Percentiles rank a stretch among this genome's conserved stretches.
These are phyloP conservation scores for Strix uralensis DNA, from an alignment of 2,113 vertebrate species.

Conservation along the genomic window DNA sequence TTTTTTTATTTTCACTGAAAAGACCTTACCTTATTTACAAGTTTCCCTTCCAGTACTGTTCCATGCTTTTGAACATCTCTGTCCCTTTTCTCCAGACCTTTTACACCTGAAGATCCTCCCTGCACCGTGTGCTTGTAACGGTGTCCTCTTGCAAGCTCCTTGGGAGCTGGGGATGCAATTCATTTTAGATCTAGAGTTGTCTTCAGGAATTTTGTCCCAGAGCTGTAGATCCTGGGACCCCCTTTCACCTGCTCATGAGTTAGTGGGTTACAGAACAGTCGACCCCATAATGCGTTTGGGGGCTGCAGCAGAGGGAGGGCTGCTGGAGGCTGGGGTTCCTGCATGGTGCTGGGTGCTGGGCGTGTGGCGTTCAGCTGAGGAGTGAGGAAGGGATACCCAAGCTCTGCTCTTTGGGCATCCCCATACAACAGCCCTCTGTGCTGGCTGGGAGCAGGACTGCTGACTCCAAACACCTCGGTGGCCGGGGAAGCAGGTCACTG, in stretches of 20 bases:
- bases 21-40: not conserved
- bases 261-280: not conserved
- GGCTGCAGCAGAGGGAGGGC: not conserved
- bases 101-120: not conserved
- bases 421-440: accelerated
- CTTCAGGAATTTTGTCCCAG: not conserved
- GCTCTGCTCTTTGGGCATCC: not conserved
- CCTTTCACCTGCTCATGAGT: not conserved
- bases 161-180: not conserved
- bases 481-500: not conserved
- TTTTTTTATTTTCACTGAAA: not conserved
- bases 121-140: not conserved
- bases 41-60: not conserved
- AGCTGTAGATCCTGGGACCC: not conserved
- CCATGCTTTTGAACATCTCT: not conserved
- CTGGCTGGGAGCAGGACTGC: not conserved
- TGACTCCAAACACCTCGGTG: not conserved
- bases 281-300: accelerated
- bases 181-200: not conserved
- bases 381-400: not conserved
- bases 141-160: not conserved
- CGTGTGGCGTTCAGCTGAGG: not conserved
- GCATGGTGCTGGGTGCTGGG: not conserved
- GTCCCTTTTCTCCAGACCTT: not conserved
- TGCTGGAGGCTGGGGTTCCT: not conserved